A percentile compares a stretch with the other conserved stretches of the same genome.
These are phyloP conservation scores for Sepiola atlantica DNA, from an alignment of 2,888 invertebrate genomes.

Conservation along the genomic window DNA sequence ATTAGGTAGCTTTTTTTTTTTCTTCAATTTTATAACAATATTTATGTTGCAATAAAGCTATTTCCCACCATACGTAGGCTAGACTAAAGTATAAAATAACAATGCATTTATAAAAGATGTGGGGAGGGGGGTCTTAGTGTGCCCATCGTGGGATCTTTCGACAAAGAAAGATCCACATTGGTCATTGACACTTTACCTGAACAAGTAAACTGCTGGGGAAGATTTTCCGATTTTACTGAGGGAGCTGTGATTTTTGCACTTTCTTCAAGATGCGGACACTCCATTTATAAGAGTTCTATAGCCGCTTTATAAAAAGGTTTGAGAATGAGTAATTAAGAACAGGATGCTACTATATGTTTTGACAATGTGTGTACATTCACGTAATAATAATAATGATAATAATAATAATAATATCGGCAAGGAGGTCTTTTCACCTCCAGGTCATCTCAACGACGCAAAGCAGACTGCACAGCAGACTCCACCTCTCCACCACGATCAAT, in stretches of 20 bases:
- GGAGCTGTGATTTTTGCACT: slow-evolving; percentile 69
- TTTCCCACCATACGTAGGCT: neutral
- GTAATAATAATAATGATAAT: neutral
- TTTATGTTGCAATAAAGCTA: neutral
- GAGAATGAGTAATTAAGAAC: neutral
- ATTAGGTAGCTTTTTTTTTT: neutral
- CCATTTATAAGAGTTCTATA: slow-evolving; percentile 63
- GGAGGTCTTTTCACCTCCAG: neutral
- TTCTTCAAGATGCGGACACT: slow-evolving; percentile 74
- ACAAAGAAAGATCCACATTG: slow-evolving; percentile 22
- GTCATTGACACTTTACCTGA: slow-evolving; percentile 59
- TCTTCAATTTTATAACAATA: neutral
- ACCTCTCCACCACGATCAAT: slow-evolving; percentile 43
- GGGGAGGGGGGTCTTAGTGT: neutral
- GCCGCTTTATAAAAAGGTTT: neutral
- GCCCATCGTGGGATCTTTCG: neutral
- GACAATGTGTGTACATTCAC: neutral
- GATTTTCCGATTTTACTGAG: slow-evolving; percentile 64
- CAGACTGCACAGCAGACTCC: slow-evolving; percentile 35
- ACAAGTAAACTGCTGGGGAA: slow-evolving; percentile 63
- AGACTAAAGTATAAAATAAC: neutral
- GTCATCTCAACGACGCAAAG: slow-evolving; percentile 35
- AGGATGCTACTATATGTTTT: neutral
- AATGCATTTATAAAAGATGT: neutral
- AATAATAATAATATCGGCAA: neutral